These are phyloP conservation scores for Furcifer pardalis DNA, from an alignment of 2,797 vertebrate genomes.

Conservation along the genomic window DNA sequence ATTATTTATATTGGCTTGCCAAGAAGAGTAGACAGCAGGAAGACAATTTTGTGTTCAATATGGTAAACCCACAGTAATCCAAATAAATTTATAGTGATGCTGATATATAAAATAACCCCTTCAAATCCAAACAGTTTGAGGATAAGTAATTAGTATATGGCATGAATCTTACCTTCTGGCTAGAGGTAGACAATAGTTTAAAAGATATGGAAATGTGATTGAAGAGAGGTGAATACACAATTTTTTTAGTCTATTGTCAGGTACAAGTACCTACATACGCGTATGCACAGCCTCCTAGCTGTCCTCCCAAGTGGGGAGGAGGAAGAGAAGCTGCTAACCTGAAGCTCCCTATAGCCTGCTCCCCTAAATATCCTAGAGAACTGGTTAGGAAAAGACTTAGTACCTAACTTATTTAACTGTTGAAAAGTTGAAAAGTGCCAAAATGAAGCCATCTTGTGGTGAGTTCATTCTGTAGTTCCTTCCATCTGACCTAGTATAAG, in stretches of 20 bases:
- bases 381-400: no score
- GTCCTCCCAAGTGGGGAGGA: no score
- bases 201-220: neutral
- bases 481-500: no score
- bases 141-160: neutral
- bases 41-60: slow-evolving; percentile 34
- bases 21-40: slow-evolving; percentile 7
- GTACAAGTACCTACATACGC: no score
- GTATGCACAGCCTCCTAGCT: no score
- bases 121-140: slow-evolving; percentile 38
- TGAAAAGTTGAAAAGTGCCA: no score
- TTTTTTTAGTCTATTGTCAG: neutral
- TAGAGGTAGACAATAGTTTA: slow-evolving; percentile 14
- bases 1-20: neutral
- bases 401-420: no score
- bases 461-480: no score
- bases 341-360: no score
- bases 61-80: slow-evolving; percentile 23
- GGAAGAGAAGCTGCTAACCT: no score
- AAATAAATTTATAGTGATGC: slow-evolving; percentile 17
- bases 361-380: no score
- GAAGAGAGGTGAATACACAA: neutral
- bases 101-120: slow-evolving; percentile 37
- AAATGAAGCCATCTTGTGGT: no score
- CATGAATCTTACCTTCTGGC: slow-evolving; percentile 11